These are phyloP conservation scores for Dicaeum eximium DNA, from an alignment of 2,113 vertebrate genomes.

Conservation along the genomic window DNA sequence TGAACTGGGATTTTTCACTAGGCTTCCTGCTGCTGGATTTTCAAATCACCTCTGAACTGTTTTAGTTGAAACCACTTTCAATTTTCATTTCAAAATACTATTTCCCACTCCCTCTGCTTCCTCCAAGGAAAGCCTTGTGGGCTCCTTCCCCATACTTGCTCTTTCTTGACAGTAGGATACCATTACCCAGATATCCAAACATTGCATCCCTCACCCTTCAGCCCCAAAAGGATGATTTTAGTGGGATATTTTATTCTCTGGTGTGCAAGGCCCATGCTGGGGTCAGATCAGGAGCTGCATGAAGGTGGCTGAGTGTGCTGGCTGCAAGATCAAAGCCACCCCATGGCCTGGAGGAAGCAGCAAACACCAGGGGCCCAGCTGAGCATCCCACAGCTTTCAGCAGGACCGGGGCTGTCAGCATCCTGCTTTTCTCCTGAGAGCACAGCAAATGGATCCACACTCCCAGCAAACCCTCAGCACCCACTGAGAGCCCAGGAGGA, in stretches of 20 bases:
- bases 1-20: not conserved
- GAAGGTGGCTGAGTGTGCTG: not conserved
- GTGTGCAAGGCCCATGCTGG: not conserved
- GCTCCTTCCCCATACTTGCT: not conserved
- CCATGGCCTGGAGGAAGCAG: not conserved
- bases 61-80: not conserved
- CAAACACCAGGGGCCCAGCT: not conserved
- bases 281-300: fast-evolving
- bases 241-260: not conserved
- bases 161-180: not conserved
- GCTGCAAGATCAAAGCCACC: not conserved
- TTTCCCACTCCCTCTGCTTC: not conserved
- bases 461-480: not conserved
- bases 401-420: not conserved
- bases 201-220: not conserved
- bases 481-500: not conserved
- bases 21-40: not conserved
- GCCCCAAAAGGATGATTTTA: not conserved
- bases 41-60: not conserved
- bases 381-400: not conserved
- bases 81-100: not conserved
- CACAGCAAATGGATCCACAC: not conserved
- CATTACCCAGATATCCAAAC: not conserved
- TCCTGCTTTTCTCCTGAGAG: not conserved
- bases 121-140: not conserved